Base-by-base conservation (phyloP, 2,888 invertebrate species). In the Phoronis australis region DNA sequence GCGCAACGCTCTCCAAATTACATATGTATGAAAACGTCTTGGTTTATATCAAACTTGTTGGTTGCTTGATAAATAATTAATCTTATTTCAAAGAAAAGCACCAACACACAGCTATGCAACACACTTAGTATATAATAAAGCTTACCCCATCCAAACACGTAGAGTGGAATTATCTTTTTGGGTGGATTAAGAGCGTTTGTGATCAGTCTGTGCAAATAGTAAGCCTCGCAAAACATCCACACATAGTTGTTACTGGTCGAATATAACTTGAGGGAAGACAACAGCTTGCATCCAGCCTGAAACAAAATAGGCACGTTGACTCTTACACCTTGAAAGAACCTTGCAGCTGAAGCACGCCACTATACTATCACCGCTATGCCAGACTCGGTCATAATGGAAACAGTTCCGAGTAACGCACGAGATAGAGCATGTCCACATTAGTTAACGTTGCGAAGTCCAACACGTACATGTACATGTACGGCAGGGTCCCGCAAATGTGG, bases 171-270 rank as follows among this genome's bases (percentile, higher is more conserved):
- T 21, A 75, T 60, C 3, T 55, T 57, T 24, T 63, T 64, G 1
- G 70, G 72, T 9, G 67, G 66, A 35, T 64, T 57, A 54, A 75
- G 74, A 2, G 75, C 71, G 20, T 70, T 65, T 12, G 62, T 66
- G 35, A 75, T 62, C 3, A 75, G 62, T n/a, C 70, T 48, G 51
- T 73, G 71, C 0, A 75, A 65, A 46, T 69, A 73, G 22, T 70
- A 61, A 0, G 69, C 75, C 51, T 75, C 74, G 42, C 68, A 66
- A 49, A 73, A 69, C 74, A 75, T 74, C 71, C 73, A 74, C 47
- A 69, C 61, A 46, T 66, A 74, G 50, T 66, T 71, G 12, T 68
- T 61, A 38, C 64, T 61, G 24, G 61, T 55, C 4, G 65, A 60
- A 51, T 73, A 74, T 15, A 70, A 58, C 25, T 62, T 60, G 15